Conservation (phyloP, 2,888 invertebrate species). For the Agrochola litura region DNA sequence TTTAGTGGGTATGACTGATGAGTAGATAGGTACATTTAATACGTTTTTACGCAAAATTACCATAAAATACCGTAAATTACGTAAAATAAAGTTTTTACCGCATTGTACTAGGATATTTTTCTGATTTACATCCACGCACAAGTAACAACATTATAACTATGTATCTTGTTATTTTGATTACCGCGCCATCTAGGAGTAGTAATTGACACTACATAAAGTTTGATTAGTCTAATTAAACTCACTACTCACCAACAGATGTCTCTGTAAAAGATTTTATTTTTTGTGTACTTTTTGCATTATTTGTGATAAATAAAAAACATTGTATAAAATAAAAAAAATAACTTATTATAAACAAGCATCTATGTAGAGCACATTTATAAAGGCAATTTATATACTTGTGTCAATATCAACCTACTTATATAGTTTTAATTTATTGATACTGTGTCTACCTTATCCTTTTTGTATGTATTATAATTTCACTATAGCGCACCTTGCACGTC, state of each 20-base stretch:
- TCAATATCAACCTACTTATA: not conserved
- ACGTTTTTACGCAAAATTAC: no score
- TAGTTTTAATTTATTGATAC: not conserved
- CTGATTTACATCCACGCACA: no score
- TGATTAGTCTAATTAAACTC: not conserved
- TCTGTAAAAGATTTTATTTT: not conserved
- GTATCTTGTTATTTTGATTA: not conserved
- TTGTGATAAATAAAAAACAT: not conserved
- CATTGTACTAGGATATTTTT: no score
- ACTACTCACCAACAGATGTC: slow-evolving; percentile 33
- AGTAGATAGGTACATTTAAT: no score
- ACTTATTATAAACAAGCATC: not conserved
- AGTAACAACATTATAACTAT: not conserved
- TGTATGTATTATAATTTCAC: not conserved
- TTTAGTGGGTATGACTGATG: no score
- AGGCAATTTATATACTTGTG: not conserved
- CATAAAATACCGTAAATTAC: no score
- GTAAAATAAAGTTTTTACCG: no score
- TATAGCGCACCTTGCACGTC: slow-evolving; percentile 1
- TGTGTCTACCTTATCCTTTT: not conserved
- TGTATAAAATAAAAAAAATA: not conserved
- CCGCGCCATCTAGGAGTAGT: slow-evolving; percentile 22
- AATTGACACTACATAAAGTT: fast-evolving
- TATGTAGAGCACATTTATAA: not conserved
- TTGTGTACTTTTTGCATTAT: not conserved